Percentiles rank a stretch among this genome's conserved stretches.
phyloP scores from a whole-genome alignment of 2,113 vertebrate species.

The Thryonomys swinderianus region DNA sequence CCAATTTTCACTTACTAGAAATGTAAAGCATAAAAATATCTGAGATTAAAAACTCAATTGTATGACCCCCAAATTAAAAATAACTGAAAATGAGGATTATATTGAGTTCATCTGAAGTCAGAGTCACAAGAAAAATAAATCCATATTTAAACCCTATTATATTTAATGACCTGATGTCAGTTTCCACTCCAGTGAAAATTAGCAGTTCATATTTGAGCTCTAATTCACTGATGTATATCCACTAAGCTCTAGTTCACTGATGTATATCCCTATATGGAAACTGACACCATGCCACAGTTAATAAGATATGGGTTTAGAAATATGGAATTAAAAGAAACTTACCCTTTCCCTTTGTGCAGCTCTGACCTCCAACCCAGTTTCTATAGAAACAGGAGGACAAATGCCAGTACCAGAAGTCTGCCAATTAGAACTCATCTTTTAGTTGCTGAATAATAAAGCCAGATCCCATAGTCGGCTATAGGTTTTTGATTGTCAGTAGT shows the following conservation, averaged over 20 bases:
- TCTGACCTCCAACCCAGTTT: slow-evolving; percentile 82
- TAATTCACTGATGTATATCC: background rate
- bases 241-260: slow-evolving; percentile 1
- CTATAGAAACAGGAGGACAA: slow-evolving; percentile 81
- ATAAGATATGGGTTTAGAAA: slow-evolving; percentile 78
- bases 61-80: slow-evolving; percentile 51
- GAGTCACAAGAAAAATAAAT: slow-evolving; percentile 75
- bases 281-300: slow-evolving; percentile 72
- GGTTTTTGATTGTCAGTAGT: slow-evolving; percentile 78
- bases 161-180: slow-evolving; percentile 77
- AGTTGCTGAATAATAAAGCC: slow-evolving; percentile 77
- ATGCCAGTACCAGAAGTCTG: slow-evolving; percentile 79
- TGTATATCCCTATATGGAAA: slow-evolving; percentile 43
- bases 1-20: slow-evolving; percentile 60
- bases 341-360: slow-evolving; percentile 81
- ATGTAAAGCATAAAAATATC: background rate
- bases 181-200: slow-evolving; percentile 65
- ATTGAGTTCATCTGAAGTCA: slow-evolving; percentile 66
- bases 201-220: slow-evolving; percentile 30
- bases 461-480: slow-evolving; percentile 77
- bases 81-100: slow-evolving; percentile 55
- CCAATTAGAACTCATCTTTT: slow-evolving; percentile 81
- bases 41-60: slow-evolving; percentile 45
- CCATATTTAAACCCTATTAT: slow-evolving; percentile 81
- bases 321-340: slow-evolving; percentile 82